Evolutionary conservation across 2,888 invertebrate genomes (phyloP), one percentile per base, ranked within the genome.

Genomic region (Mimas tiliae): DNA sequence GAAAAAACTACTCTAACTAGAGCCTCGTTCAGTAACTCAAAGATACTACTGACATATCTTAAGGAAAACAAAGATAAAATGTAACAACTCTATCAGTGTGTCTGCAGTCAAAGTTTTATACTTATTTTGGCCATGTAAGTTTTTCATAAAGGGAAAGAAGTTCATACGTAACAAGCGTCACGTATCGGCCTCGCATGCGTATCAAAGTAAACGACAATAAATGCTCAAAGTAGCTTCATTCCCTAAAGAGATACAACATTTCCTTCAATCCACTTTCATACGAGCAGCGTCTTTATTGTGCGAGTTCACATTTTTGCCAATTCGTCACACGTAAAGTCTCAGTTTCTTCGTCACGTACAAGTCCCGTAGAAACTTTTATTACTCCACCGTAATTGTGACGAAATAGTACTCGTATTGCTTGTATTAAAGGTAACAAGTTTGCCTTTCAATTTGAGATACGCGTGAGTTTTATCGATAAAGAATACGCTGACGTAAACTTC

Each of bases 261-360:
- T 79, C 75, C 75, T 81, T 76, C 79, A 81, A 85, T 82, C 77
- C 78, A 80, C 82, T 85, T 80, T 84, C 78, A 76, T 81, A 80
- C 75, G 70, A 75, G 71, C 73, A 75, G 51, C 45, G 52, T 65
- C 64, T 58, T 75, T 76, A 77, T 78, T 77, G 74, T 68, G n/a
- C 70, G 67, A 76, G 72, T 73, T 73, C 66, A 66, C 70, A 72
- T 78, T 80, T 77, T 89, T 86, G 80, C 82, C 83, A 80, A 90
- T 90, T 89, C 90, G 81, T 87, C 86, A 87, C 90, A 89, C 89
- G 91, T 90, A 85, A 78, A 80, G 79, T 82, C 82, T 88, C 81
- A 75, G 84, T 86, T 85, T 82, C 88, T 77, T 70, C 68, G 79
- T 85, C 90, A 91, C 90, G 90, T 90, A 81, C 74, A 65, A 69